A percentile compares a stretch with the other conserved stretches of the same genome.
Conservation (phyloP, 2,797 vertebrate genomes). For the Atherinosoma microstoma region DNA sequence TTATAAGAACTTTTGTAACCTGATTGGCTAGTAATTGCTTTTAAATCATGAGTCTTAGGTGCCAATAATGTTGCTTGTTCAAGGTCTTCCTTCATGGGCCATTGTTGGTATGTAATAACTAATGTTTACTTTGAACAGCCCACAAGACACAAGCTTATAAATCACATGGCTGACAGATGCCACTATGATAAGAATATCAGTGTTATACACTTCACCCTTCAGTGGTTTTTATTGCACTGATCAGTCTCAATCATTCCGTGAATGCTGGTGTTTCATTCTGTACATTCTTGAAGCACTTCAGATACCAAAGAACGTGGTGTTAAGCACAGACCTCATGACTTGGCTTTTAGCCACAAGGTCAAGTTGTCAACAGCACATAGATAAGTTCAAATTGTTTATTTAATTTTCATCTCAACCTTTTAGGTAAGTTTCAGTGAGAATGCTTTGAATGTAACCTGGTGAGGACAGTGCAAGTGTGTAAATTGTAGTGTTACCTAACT, state of each 20-base stretch:
- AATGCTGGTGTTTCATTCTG: constrained; percentile 34
- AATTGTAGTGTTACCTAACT: not conserved
- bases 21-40: not conserved
- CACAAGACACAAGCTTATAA: not conserved
- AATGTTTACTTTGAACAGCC: not conserved
- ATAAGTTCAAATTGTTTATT: constrained; percentile 15
- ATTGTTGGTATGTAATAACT: not conserved
- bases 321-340: constrained; percentile 24
- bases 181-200: not conserved
- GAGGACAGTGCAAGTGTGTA: not conserved
- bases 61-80: not conserved
- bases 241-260: constrained; percentile 25
- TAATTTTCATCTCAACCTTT: not conserved
- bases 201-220: not conserved
- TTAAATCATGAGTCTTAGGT: no score
- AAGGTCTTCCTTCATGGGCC: not conserved
- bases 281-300: constrained; percentile 43
- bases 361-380: not conserved
- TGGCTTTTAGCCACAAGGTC: constrained; percentile 21
- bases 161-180: not conserved
- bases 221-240: not conserved
- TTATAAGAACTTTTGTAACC: not conserved
- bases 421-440: not conserved
- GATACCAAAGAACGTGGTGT: constrained; percentile 16
- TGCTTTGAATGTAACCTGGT: not conserved